Base-by-base conservation (phyloP, 1,140 invertebrate species). In the Adelges cooleyi region DNA sequence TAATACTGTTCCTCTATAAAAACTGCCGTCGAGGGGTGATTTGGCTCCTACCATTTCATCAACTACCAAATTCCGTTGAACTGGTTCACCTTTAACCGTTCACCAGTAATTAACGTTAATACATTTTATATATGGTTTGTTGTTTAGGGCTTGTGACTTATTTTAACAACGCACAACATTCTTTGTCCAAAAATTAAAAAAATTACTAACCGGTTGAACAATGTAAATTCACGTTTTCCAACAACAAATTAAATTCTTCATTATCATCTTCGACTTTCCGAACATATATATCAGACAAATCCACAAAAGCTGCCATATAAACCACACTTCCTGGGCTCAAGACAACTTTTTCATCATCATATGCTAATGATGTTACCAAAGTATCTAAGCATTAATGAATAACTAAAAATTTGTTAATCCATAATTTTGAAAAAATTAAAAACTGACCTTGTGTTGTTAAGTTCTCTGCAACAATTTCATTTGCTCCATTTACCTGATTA, bases 1-100 rank as follows among this genome's bases (percentile, higher is more conserved):
- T 46, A 62, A 22, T 29, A 62, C 40, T 62, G 20, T 29, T 2
- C 56, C 56, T n/a, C 56, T 29, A n/a, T 62, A 62, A 46, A 62
- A 62, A 29, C 40, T 15, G 22, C 22, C 6, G 22, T 62, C 42
- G 15, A 62, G 29, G 13, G n/a, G 20, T 20, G 56, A 62, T 25
- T 62, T 22, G 20, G 56, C 56, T 48, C 56, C 56, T 29, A 62
- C 11, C 23, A 62, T 29, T 18, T 62, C 42, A 18, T 25, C 56
- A 29, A 62, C 33, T 48, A 29, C 13, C 11, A 46, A 29, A 33
- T 25, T n/a, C 20, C 56, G n/a, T n/a, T n/a, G n/a, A n/a, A n/a
- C n/a, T n/a, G n/a, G n/a, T n/a, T n/a, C n/a, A n/a, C n/a, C n/a
- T n/a, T n/a, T n/a, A n/a, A n/a, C n/a, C n/a, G n/a, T n/a, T n/a